Conservation (phyloP, 2,797 vertebrate species). For the Myripristis jacobus region DNA sequence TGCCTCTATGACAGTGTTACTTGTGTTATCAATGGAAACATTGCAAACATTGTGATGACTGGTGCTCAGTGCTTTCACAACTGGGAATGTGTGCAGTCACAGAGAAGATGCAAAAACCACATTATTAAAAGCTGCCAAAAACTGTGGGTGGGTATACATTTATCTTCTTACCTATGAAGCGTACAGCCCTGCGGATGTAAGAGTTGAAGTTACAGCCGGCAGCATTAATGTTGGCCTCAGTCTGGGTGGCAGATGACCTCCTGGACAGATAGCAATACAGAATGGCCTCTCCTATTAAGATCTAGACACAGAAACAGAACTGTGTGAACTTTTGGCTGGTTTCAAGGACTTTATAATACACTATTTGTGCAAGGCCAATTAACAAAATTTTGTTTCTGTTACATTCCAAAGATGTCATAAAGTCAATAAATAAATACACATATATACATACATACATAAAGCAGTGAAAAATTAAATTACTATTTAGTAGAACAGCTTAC, state of each 20-base stretch:
- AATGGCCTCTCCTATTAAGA: constrained; percentile 94
- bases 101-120: not conserved
- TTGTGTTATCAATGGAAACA: not conserved
- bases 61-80: not conserved
- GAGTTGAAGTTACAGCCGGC: constrained; percentile 98
- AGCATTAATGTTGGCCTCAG: constrained; percentile 94
- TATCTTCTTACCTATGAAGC: constrained; percentile 89
- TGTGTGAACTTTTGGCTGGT: too few relatives aligned
- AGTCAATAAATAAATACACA: too few relatives aligned
- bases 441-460: too few relatives aligned
- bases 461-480: too few relatives aligned
- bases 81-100: not conserved
- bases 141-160: constrained; percentile 1
- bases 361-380: too few relatives aligned
- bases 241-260: constrained; percentile 86
- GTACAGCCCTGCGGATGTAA: constrained; percentile 93
- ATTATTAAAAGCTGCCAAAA: not conserved
- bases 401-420: too few relatives aligned
- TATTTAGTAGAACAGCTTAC: too few relatives aligned
- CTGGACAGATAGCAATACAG: constrained; percentile 94
- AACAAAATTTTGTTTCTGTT: too few relatives aligned
- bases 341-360: too few relatives aligned
- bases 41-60: not conserved
- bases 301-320: constrained; percentile 79
- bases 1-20: not conserved